These are phyloP conservation scores for Apotomis betuletana DNA, from an alignment of 2,888 invertebrate species.

Conservation along the genomic window DNA sequence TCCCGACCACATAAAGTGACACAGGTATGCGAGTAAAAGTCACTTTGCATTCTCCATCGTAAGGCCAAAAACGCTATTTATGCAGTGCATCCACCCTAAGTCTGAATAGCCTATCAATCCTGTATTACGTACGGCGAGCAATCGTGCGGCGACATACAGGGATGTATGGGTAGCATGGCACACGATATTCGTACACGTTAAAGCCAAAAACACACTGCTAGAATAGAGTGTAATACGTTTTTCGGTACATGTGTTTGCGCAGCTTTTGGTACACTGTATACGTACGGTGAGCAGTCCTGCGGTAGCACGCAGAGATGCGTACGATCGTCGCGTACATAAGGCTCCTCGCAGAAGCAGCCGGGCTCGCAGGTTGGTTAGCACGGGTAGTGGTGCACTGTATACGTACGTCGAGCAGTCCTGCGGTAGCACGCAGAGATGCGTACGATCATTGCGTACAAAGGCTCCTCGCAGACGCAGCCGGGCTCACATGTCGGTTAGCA, in stretches of 20 bases:
- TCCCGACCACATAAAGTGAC: no score
- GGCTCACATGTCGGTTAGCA: constrained; percentile 81
- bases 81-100: no score
- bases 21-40: no score
- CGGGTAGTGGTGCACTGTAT: constrained; percentile 47
- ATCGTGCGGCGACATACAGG: no score
- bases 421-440: constrained; percentile 75
- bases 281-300: constrained; percentile 51
- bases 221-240: no score
- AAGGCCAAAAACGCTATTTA: no score
- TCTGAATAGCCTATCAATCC: no score
- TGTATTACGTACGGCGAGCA: not conserved
- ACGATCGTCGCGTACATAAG: constrained; percentile 75
- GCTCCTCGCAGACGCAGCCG: constrained; percentile 76
- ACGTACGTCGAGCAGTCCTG: constrained; percentile 70
- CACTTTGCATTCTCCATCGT: no score
- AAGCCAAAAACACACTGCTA: no score
- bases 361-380: constrained; percentile 81
- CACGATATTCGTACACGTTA: no score
- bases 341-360: constrained; percentile 76
- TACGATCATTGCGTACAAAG: constrained; percentile 62
- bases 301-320: constrained; percentile 57
- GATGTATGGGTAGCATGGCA: no score
- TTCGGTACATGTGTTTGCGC: no score
- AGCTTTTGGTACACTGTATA: not conserved